phyloP scores from a whole-genome alignment of 2,797 vertebrate species.

The Neoniphon sammara region DNA sequence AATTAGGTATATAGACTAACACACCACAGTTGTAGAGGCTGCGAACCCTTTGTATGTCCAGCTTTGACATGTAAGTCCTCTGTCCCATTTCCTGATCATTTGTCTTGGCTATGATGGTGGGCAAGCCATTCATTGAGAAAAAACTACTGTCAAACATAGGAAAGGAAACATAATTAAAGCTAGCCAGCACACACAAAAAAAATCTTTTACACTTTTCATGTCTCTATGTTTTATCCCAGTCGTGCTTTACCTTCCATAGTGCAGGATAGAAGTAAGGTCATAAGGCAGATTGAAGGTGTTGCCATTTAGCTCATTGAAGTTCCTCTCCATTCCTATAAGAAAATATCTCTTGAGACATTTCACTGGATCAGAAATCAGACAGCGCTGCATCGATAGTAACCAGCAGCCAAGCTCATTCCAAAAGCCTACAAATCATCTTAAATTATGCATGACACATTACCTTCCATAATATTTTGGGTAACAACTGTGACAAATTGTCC shows the following conservation, averaged over 20 bases:
- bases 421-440: too few species aligned
- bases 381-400: too few species aligned
- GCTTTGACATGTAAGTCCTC: constrained; percentile 45
- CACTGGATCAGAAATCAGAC: too few species aligned
- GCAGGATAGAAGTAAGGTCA: constrained; percentile 74
- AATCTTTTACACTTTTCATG: too few species aligned
- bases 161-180: not conserved
- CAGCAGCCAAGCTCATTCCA: not conserved
- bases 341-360: not conserved
- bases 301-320: constrained; percentile 47
- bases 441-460: constrained; percentile 40
- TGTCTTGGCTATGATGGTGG: constrained; percentile 58
- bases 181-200: not conserved
- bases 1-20: constrained; percentile 1
- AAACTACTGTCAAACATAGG: constrained; percentile 33
- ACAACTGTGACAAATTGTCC: constrained; percentile 40
- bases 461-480: constrained; percentile 49
- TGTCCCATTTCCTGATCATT: constrained; percentile 64
- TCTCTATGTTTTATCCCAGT: not conserved
- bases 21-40: constrained; percentile 72
- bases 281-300: constrained; percentile 60
- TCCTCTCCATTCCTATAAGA: constrained; percentile 60
- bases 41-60: constrained; percentile 62
- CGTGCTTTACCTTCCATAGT: constrained; percentile 75
- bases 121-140: constrained; percentile 68